Conservation (phyloP, 2,797 vertebrate species). For the Acipenser transmontanus region DNA sequence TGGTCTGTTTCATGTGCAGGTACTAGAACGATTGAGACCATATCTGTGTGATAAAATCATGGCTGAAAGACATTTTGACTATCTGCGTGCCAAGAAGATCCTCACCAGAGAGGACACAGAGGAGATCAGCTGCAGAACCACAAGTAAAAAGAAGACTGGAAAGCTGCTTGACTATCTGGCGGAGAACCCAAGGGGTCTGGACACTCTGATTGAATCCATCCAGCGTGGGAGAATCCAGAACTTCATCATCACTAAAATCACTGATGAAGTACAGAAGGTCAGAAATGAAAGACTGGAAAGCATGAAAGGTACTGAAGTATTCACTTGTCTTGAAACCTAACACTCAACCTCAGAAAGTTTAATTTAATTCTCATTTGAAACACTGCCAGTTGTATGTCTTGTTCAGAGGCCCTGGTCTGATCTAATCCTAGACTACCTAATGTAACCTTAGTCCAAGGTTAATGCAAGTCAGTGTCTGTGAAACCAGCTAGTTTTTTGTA, state of each 20-base stretch:
- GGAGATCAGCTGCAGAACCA: constrained; percentile 64
- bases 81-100: constrained; percentile 64
- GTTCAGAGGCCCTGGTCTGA: no score
- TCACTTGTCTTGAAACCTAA: constrained; percentile 22
- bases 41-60: constrained; percentile 70
- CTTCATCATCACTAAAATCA: constrained; percentile 66
- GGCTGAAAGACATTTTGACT: constrained; percentile 71
- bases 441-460: no score
- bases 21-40: constrained; percentile 61
- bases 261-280: constrained; percentile 61
- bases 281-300: constrained; percentile 63
- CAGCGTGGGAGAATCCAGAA: constrained; percentile 60
- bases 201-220: constrained; percentile 62
- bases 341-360: no score
- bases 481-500: not conserved
- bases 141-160: constrained; percentile 63
- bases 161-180: constrained; percentile 67
- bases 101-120: constrained; percentile 66
- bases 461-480: not conserved
- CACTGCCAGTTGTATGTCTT: no score
- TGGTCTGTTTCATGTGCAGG: constrained; percentile 43
- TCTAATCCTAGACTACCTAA: no score
- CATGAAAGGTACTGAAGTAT: constrained; percentile 51
- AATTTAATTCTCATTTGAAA: no score
- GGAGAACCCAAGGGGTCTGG: constrained; percentile 68